These are phyloP conservation scores for Labeo rohita DNA, from an alignment of 2,113 vertebrate genomes.

Conservation along the genomic window DNA sequence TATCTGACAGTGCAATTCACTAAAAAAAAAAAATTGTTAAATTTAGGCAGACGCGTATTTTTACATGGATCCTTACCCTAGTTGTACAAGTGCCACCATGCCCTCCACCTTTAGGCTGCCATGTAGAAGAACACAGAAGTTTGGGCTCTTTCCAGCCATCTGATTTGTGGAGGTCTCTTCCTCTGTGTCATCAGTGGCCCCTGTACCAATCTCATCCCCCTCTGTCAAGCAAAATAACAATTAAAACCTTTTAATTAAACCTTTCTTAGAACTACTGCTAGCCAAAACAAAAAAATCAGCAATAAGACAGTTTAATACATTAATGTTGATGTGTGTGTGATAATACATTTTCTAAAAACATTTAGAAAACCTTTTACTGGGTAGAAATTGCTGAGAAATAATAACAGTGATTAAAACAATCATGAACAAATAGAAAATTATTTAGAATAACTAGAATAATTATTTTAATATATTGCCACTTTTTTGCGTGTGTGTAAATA, in stretches of 20 bases:
- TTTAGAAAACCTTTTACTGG: not conserved
- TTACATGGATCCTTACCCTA: constrained; percentile 81
- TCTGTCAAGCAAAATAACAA: constrained; percentile 74
- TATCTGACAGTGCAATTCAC: not conserved
- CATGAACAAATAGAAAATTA: not conserved
- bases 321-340: no score
- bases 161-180: constrained; percentile 96
- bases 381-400: not conserved
- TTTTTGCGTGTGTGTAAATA: no score
- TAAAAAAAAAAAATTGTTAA: not conserved
- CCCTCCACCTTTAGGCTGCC: constrained; percentile 98
- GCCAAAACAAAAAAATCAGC: no score
- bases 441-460: no score
- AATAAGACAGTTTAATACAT: no score
- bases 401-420: not conserved
- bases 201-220: constrained; percentile 92
- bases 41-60: constrained; percentile 19
- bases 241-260: no score
- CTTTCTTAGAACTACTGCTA: no score
- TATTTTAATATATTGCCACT: not conserved
- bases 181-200: constrained; percentile 89
- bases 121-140: constrained; percentile 96
- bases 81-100: constrained; percentile 96
- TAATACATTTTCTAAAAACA: not conserved
- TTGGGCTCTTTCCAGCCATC: constrained; percentile 96